phyloP scores from a whole-genome alignment of 2,888 invertebrate species.

The Catonia carolina region DNA sequence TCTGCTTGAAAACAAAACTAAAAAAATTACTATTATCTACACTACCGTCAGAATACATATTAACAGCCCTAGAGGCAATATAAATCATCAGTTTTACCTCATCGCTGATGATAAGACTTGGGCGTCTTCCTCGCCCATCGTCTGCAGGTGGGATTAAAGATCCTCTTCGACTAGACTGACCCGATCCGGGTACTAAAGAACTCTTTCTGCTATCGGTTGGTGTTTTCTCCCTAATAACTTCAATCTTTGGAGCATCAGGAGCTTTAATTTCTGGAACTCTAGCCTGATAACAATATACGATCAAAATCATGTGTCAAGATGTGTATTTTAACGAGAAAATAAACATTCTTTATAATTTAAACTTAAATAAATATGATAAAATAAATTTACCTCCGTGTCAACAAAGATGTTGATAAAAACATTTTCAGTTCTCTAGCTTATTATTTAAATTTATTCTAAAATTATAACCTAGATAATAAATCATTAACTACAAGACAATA shows the following conservation, averaged over 20 bases:
- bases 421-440: too few relatives aligned
- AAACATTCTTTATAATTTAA: too few relatives aligned
- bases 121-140: slow-evolving; percentile 79
- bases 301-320: too few relatives aligned
- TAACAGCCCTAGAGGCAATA: slow-evolving; percentile 1
- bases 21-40: slow-evolving; percentile 4
- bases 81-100: slow-evolving; percentile 58
- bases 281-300: slow-evolving; percentile 12
- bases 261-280: slow-evolving; percentile 60
- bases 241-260: slow-evolving; percentile 71
- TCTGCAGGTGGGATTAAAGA: slow-evolving; percentile 71
- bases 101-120: slow-evolving; percentile 87
- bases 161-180: slow-evolving; percentile 64
- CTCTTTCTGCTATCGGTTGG: slow-evolving; percentile 61
- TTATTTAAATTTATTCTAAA: too few relatives aligned
- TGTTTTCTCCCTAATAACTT: slow-evolving; percentile 74
- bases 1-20: neutral
- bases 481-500: too few relatives aligned
- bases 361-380: too few relatives aligned
- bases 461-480: too few relatives aligned
- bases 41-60: slow-evolving; percentile 1
- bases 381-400: too few relatives aligned
- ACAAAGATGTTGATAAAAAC: too few relatives aligned
- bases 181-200: slow-evolving; percentile 61
- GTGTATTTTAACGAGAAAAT: too few relatives aligned